phyloP scores from a whole-genome alignment of 1,140 invertebrate genomes.

The Hypsibius dujardini region DNA sequence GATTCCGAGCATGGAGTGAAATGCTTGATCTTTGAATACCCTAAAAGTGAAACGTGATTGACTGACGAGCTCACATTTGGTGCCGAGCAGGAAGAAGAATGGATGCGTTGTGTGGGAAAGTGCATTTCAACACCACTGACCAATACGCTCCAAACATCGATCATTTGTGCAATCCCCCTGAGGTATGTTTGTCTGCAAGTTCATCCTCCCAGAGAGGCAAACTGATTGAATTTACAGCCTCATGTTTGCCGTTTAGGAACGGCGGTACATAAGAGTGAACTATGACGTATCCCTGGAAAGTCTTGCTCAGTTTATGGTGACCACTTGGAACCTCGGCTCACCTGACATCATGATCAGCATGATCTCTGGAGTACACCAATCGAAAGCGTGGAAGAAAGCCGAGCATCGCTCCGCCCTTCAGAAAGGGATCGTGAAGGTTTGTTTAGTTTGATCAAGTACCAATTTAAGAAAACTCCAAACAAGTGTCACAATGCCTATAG shows the following conservation, averaged over 20 bases:
- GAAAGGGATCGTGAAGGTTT: slow-evolving; percentile 28
- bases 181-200: neutral
- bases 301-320: slow-evolving; percentile 26
- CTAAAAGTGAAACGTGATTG: too few species aligned
- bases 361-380: slow-evolving; percentile 27
- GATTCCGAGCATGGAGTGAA: too few species aligned
- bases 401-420: slow-evolving; percentile 27
- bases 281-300: slow-evolving; percentile 25
- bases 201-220: neutral
- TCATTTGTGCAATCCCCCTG: neutral
- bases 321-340: slow-evolving; percentile 26
- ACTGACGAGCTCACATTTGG: too few species aligned
- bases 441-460: slow-evolving; percentile 18
- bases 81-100: neutral
- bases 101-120: neutral
- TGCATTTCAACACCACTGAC: slow-evolving; percentile 16
- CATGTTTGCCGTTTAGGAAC: slow-evolving; percentile 7
- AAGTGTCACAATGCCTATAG: too few species aligned
- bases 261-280: slow-evolving; percentile 26
- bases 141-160: neutral
- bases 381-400: slow-evolving; percentile 27
- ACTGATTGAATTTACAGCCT: neutral
- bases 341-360: slow-evolving; percentile 29
- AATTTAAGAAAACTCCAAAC: neutral
- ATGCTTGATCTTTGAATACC: too few species aligned